Evolutionary conservation across 2,113 vertebrate species (phyloP).

Genomic region (Phaethon lepturus): DNA sequence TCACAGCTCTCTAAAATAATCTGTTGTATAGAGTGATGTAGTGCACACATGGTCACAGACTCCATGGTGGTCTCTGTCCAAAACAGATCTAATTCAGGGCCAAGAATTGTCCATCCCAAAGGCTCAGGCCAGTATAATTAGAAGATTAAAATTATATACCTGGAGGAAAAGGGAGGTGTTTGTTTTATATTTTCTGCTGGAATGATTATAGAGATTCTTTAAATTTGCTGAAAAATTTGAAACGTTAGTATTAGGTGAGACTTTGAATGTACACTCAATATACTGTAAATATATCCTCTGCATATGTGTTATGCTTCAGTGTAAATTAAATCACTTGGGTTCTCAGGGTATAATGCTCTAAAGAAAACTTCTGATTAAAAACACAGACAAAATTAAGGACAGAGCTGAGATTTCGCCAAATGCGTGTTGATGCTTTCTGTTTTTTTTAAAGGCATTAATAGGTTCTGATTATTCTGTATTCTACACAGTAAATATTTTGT

Average conservation of each 20-base stretch:
- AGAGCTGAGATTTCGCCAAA: not conserved
- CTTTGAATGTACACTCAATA: not conserved
- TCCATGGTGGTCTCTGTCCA: not conserved
- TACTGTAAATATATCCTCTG: not conserved
- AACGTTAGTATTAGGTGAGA: not conserved
- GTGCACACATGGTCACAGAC: not conserved
- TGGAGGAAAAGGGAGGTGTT: not conserved
- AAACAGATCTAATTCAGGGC: not conserved
- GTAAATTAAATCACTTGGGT: not conserved
- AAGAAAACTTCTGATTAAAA: not conserved
- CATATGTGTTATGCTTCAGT: not conserved
- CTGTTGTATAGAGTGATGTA: not conserved
- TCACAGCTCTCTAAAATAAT: not conserved
- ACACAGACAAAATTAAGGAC: not conserved
- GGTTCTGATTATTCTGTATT: not conserved
- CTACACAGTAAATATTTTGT: not conserved
- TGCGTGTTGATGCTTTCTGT: not conserved
- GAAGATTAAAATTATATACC: not conserved
- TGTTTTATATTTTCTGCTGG: not conserved
- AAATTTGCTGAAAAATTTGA: not conserved
- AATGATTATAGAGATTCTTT: not conserved
- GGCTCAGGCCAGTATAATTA: not conserved
- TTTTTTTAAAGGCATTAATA: not conserved
- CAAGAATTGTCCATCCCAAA: not conserved
- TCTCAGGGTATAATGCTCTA: not conserved